These are phyloP conservation scores for Leontocebus nigricollis DNA, from an alignment of 2,797 vertebrate species.

Conservation along the genomic window DNA sequence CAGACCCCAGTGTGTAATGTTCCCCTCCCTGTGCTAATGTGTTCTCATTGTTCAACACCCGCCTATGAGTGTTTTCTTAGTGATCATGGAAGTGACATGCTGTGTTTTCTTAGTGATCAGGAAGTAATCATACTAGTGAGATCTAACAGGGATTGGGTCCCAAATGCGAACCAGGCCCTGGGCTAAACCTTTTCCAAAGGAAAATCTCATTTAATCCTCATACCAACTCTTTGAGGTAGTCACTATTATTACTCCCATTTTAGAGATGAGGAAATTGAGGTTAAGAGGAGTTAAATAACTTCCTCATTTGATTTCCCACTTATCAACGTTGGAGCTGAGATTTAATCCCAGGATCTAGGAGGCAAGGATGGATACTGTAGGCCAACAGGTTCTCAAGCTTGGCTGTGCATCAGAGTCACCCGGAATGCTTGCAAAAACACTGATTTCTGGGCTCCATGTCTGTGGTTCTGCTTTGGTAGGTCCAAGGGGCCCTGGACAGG, in stretches of 20 bases:
- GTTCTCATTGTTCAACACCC: too few species aligned
- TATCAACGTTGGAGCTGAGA: background rate
- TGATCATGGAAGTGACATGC: background rate
- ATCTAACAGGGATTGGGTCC: background rate
- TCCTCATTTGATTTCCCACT: background rate
- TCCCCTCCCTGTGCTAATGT: too few species aligned
- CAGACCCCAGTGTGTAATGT: too few species aligned
- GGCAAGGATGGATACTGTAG: background rate
- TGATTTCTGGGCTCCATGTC: background rate
- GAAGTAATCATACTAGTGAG: background rate
- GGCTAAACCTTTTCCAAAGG: background rate
- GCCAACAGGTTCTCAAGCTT: background rate
- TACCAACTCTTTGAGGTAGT: background rate
- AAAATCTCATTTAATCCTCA: background rate
- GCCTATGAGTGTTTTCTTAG: too few species aligned
- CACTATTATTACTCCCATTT: background rate
- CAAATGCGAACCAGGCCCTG: background rate
- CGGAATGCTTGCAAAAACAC: background rate
- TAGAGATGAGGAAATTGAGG: background rate
- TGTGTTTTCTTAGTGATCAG: too few species aligned
- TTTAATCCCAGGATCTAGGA: background rate
- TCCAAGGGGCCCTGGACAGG: background rate
- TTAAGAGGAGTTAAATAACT: background rate
- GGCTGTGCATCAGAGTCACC: background rate
- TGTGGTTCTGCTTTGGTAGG: background rate